phyloP scores from a whole-genome alignment of 1,140 invertebrate species.

The Archivesica marissinica region DNA sequence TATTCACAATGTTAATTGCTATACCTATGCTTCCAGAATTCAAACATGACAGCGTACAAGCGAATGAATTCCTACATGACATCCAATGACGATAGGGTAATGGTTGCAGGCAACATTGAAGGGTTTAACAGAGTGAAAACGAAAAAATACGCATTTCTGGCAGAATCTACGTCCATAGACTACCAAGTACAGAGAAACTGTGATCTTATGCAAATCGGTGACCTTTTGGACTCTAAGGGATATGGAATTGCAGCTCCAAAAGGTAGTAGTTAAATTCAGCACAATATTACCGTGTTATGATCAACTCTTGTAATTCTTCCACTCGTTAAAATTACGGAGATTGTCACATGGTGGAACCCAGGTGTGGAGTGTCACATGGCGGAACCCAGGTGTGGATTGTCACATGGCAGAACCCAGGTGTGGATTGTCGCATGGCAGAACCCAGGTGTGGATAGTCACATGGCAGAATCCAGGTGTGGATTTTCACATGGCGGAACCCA shows the following conservation, averaged over 20 bases:
- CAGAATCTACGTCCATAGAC: constrained; percentile 97
- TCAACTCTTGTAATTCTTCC: no score
- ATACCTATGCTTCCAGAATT: constrained; percentile 90
- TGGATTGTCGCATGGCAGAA: no score
- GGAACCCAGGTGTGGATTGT: no score
- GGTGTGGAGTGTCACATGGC: no score
- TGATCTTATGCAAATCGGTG: constrained; percentile 95
- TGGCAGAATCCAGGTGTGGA: no score
- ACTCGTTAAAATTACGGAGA: no score
- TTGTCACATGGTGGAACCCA: no score
- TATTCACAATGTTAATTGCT: no score
- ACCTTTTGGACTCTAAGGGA: constrained; percentile 95
- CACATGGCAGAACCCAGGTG: no score
- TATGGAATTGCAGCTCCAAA: constrained; percentile 92
- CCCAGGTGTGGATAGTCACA: no score
- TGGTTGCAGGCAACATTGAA: constrained; percentile 67
- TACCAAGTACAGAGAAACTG: constrained; percentile 96
- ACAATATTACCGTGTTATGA: no score
- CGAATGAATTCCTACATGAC: constrained; percentile 98
- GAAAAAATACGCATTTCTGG: constrained; percentile 93
- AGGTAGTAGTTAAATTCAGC: constrained; percentile 68
- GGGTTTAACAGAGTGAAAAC: constrained; percentile 87
- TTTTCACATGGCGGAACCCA: no score
- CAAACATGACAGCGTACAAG: constrained; percentile 94
- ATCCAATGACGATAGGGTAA: constrained; percentile 85